phyloP scores from a whole-genome alignment of 2,113 vertebrate genomes.

The Motacilla tschutschensis region DNA sequence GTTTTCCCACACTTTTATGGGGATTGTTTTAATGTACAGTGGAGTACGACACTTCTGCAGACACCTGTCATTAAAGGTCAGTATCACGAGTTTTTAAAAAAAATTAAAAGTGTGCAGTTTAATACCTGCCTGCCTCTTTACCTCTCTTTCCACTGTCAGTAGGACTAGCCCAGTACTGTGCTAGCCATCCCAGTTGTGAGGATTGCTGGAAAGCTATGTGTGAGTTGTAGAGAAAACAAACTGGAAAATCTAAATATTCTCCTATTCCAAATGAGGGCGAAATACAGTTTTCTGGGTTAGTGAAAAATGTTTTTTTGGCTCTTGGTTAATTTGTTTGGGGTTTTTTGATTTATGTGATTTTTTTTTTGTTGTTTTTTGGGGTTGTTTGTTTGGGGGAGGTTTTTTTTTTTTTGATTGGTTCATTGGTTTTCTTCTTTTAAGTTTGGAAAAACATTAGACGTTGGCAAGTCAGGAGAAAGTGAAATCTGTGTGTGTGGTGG shows the following conservation, averaged over 20 bases:
- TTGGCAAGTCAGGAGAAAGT: not conserved
- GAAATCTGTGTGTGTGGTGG: not conserved
- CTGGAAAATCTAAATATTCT: not conserved
- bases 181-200: not conserved
- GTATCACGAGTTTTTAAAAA: not conserved
- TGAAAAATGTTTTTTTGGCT: not conserved
- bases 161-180: not conserved
- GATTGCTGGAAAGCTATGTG: not conserved
- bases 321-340: not conserved
- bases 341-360: not conserved
- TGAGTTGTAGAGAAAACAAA: not conserved
- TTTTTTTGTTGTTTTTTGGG: not conserved
- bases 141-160: not conserved
- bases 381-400: too few species aligned
- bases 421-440: not conserved
- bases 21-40: not conserved
- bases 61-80: constrained; percentile 6
- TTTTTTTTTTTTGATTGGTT: not conserved
- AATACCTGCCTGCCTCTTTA: constrained; percentile 10
- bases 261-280: not conserved
- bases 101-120: constrained; percentile 3
- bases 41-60: not conserved
- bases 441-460: not conserved
- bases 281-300: not conserved
- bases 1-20: not conserved